Conservation (phyloP, 2,888 invertebrate species). For the Trachelus tabidus region DNA sequence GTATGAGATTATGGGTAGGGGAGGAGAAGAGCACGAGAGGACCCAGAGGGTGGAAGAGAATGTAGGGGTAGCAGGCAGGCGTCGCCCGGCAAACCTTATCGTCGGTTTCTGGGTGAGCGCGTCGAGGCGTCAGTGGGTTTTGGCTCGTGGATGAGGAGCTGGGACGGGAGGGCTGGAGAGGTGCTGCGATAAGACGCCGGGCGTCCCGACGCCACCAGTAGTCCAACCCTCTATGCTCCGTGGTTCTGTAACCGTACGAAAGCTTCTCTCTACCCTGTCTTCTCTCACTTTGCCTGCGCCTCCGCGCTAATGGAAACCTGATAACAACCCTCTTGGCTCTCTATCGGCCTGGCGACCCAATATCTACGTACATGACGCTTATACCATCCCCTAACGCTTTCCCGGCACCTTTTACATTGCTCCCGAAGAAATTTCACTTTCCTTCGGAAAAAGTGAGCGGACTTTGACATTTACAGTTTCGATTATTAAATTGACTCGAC, state of each 20-base stretch:
- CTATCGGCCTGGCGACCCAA: constrained; percentile 31
- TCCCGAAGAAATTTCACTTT: no score
- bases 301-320: constrained; percentile 53
- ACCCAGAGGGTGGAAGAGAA: constrained; percentile 26
- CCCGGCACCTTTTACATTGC: no score
- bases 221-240: constrained; percentile 26
- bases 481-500: no score
- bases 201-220: constrained; percentile 40
- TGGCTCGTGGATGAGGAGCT: constrained; percentile 42
- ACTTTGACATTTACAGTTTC: no score
- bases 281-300: constrained; percentile 24
- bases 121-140: constrained; percentile 61
- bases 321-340: constrained; percentile 45
- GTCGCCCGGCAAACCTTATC: constrained; percentile 62
- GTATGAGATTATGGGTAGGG: not conserved
- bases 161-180: constrained; percentile 20
- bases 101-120: constrained; percentile 64
- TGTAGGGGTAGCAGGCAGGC: constrained; percentile 40
- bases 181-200: constrained; percentile 55
- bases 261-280: constrained; percentile 26
- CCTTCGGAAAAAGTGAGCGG: no score
- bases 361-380: not conserved
- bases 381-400: no score
- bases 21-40: constrained; percentile 29
- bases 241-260: constrained; percentile 40